Evolutionary conservation across 1,140 invertebrate species (phyloP).

Genomic region (Saccostrea cuccullata): DNA sequence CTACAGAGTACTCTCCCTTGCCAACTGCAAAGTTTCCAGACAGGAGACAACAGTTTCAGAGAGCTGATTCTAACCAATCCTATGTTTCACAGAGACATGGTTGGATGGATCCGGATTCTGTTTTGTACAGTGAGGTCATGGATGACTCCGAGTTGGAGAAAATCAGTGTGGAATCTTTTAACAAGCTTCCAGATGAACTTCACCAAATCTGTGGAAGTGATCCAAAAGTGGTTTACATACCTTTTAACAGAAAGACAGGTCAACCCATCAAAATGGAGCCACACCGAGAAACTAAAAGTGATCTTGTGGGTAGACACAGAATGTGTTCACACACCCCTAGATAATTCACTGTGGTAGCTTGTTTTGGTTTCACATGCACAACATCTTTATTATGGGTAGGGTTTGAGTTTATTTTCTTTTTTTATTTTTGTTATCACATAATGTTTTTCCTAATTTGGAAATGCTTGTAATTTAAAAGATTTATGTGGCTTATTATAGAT

Average conservation of each 20-base stretch:
- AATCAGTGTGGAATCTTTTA: neutral
- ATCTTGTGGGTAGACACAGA: neutral
- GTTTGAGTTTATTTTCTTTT: neutral
- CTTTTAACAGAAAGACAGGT: slow-evolving; percentile 33
- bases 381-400: neutral
- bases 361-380: neutral
- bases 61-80: neutral
- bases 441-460: too few species aligned
- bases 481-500: neutral
- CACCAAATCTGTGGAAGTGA: neutral
- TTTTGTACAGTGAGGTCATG: neutral
- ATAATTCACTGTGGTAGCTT: neutral
- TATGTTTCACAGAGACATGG: neutral
- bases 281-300: neutral
- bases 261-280: slow-evolving; percentile 9
- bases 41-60: neutral
- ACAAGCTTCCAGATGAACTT: neutral
- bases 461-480: neutral
- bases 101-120: neutral
- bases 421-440: neutral
- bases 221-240: slow-evolving; percentile 36
- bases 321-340: neutral
- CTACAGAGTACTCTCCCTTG: slow-evolving; percentile 16
- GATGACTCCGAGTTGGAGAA: neutral
- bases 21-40: neutral